Evolutionary conservation across 2,888 invertebrate species (phyloP), one percentile per base, ranked within the genome.

Genomic region (Synergus laeviventris): DNA sequence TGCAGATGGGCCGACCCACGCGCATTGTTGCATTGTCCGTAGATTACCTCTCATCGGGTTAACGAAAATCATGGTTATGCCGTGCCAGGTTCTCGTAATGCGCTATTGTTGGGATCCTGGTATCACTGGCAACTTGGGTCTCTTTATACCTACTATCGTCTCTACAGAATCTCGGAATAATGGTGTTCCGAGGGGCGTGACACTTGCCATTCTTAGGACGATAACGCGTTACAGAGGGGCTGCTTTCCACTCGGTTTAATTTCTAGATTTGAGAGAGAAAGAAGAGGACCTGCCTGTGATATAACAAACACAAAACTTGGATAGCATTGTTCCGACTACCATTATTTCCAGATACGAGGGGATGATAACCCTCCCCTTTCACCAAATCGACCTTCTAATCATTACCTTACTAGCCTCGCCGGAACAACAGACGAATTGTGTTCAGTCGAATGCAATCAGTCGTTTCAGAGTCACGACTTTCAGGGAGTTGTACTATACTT

Each of bases 141-240:
- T 42, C 39, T 64, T 39, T 64, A 64, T 64, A 64, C 39, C 64
- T 66, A 61, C 79, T 85, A 82, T 84, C 82, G 82, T 81, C 83
- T 80, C 82, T 61, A 54, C 76, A 79, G 81, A 82, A 84, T 84
- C 84, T 81, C 79, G 82, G 79, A 83, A 84, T 82, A 81, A 83
- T 83, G 81, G 83, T 80, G 79, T 80, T 79, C 76, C 75, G 81
- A 82, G 83, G 83, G 85, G 85, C 83, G 81, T 84, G 84, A 85
- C 86, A 85, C 84, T 83, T 85, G 84, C 85, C 82, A 81, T 83
- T 81, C 83, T 81, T 81, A 82, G 79, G 82, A 81, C 80, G 81
- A 82, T 79, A 79, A 78, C 36, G 60, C 16, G 14, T 60, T 16
- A 31, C 7, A n/a, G 7, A n/a, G 16, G 60, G 31, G 60, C 31